Base-by-base conservation (phyloP, 2,888 invertebrate species). In the Sicus ferrugineus region DNA sequence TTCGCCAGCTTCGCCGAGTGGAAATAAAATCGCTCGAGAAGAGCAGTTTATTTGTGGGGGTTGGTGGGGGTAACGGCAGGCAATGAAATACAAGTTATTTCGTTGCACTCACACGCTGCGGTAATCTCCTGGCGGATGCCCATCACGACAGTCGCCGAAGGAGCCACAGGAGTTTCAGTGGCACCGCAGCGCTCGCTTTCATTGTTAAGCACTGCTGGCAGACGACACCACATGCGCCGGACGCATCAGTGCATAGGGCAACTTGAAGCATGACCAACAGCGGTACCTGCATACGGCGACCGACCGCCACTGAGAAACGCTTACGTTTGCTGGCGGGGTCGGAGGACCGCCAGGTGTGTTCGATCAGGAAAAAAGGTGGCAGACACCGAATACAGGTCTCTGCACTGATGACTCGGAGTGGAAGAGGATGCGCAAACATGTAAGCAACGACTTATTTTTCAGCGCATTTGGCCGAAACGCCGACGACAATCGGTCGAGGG, bases 191-290 rank as follows among this genome's bases (percentile, higher is more conserved):
- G 16, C 11, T 63, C 28, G 63, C 63, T 30, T 63, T 63, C 63
- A 63, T 63, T 63, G 63, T 63, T 63, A 63, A 63, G 48, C 48
- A 48, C 30, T 46, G 50, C 48, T 30, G 48, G 28, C 63, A 63
- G 63, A 46, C 46, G 62, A 46, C 62, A 46, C 42, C 42, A 61
- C 31, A 61, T 61, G 61, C 61, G 61, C 26, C 62, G 28, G 23
- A 62, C 46, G 62, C 62, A 62, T 34, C 62, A 28, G 23, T 62
- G 62, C 62, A 62, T 62, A 62, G 46, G 46, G 62, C 16, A 62
- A 46, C 62, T 38, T 23, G 46, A 62, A 46, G 46, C 46, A 62
- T 62, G 62, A 56, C 52, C 14, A 16, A 21, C 26, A 26, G 52
- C 52, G 52, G 23, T 26, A 14, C 26, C 14, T 54, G 11, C 21